Base-by-base conservation (phyloP, 2,113 vertebrate species). In the Barbus barbus region DNA sequence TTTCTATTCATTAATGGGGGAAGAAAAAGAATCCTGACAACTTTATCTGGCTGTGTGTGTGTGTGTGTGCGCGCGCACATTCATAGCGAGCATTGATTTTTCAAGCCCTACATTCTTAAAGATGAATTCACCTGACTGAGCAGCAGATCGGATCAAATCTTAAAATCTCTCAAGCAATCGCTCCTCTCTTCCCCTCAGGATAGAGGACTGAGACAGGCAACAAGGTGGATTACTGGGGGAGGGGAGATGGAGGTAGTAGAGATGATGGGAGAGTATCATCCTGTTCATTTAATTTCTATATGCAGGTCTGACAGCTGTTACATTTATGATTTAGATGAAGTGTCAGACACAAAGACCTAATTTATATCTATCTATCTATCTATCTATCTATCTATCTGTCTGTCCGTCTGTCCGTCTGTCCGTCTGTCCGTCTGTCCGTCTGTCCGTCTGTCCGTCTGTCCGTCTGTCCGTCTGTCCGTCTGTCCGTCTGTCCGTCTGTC, bases 81-180 rank as follows among this genome's bases (percentile, higher is more conserved):
- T 69, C 28, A 31, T 22, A n/a, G 44, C 31, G 44, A 22, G 38
- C 44, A 69, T 81, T 69, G 78, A 81, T 81, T 81, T 77, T 81
- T 81, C 60, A 36, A 81, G 41, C 41, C 61, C 26, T 63, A 69
- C 61, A 81, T 81, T 81, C 61, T 69, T 69, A 69, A 69, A 81
- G 78, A 81, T 81, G 61, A 81, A 81, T 81, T 65, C 78, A 81
- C 44, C 44, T 51, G 78, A 69, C 26, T 81, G 78, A 81, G 78
- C 78, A 81, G 78, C 78, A 84, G 65, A 84, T 84, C 33, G 38
- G 63, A 78, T 78, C 83, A 78, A 71, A 84, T 84, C 75, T 84
- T 78, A 56, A 84, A 78, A 78, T 65, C 33, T 84, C 83, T 72
- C 83, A 69, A n/a, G 78, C 83, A 84, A 78, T 84, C 75, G 67